Percentiles rank a stretch among this genome's conserved stretches.
phyloP scores from a whole-genome alignment of 2,888 invertebrate genomes.

The Phymatocera aterrima region DNA sequence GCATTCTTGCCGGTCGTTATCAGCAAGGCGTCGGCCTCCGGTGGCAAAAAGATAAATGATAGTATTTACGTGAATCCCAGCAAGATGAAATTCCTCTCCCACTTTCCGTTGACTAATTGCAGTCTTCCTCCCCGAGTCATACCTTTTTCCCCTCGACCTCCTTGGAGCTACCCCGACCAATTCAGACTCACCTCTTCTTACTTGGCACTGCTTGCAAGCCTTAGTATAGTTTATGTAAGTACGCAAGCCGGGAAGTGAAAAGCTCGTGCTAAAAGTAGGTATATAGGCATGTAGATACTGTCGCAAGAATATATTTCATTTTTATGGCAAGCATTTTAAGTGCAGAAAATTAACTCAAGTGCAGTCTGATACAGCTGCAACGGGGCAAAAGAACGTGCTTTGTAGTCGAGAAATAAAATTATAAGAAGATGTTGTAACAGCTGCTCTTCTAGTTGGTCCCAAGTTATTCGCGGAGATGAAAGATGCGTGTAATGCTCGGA shows the following conservation, averaged over 20 bases:
- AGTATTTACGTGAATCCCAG: constrained; percentile 46
- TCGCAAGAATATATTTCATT: constrained; percentile 22
- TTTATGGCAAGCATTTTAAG: constrained; percentile 31
- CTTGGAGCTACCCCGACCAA: constrained; percentile 23
- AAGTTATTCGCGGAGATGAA: background rate
- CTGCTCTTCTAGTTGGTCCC: constrained; percentile 3
- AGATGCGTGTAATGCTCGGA: background rate
- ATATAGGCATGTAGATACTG: background rate
- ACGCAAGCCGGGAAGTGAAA: constrained; percentile 12
- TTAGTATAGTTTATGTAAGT: constrained; percentile 20
- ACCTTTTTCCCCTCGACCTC: constrained; percentile 35
- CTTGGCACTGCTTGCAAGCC: constrained; percentile 28
- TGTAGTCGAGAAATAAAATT: constrained; percentile 31
- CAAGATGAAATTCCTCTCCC: constrained; percentile 46
- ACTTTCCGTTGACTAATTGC: constrained; percentile 45
- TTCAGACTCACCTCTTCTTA: constrained; percentile 33
- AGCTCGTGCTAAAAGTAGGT: background rate
- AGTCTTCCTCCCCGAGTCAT: constrained; percentile 15
- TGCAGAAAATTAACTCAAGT: constrained; percentile 15
- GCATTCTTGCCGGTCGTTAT: constrained; percentile 23
- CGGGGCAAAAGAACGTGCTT: constrained; percentile 32
- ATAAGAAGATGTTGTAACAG: constrained; percentile 12
- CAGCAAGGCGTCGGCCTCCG: constrained; percentile 18
- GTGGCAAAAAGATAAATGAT: constrained; percentile 44
- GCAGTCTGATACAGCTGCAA: background rate